Percentiles rank a stretch among this genome's conserved stretches.
phyloP scores from a whole-genome alignment of 2,113 vertebrate species.

The Myxocyprinus asiaticus region DNA sequence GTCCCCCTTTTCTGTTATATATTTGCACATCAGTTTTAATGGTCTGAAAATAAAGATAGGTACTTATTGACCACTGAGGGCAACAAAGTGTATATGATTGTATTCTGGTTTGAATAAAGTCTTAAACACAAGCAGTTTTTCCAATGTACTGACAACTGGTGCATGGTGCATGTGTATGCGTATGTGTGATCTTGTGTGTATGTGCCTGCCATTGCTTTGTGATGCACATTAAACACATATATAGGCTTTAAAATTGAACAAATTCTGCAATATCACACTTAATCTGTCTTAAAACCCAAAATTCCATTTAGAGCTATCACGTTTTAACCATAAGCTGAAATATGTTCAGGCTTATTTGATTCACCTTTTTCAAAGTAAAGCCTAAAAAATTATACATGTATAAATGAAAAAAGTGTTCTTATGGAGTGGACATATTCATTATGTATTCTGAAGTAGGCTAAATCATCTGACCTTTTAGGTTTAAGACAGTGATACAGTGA shows the following conservation, averaged over 20 bases:
- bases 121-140: not conserved
- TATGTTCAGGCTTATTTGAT: conserved; percentile 10
- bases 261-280: not conserved
- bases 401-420: no score
- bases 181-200: conserved; percentile 36
- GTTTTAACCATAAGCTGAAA: conserved; percentile 3
- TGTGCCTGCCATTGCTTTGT: conserved; percentile 54
- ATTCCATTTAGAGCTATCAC: not conserved
- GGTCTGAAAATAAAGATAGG: no score
- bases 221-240: not conserved
- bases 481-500: not conserved
- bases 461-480: conserved; percentile 14
- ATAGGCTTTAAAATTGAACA: not conserved
- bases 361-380: conserved; percentile 4
- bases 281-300: not conserved
- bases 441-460: conserved; percentile 2
- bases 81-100: no score
- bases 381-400: no score
- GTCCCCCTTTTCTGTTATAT: conserved; percentile 9
- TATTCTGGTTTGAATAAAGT: not conserved
- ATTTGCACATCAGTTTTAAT: not conserved
- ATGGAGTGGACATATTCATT: no score
- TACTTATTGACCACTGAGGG: no score
- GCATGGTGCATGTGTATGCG: conserved; percentile 8
- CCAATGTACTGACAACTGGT: not conserved